Evolutionary conservation across 2,888 invertebrate species (phyloP).

Genomic region (Cartodere bifasciata): DNA sequence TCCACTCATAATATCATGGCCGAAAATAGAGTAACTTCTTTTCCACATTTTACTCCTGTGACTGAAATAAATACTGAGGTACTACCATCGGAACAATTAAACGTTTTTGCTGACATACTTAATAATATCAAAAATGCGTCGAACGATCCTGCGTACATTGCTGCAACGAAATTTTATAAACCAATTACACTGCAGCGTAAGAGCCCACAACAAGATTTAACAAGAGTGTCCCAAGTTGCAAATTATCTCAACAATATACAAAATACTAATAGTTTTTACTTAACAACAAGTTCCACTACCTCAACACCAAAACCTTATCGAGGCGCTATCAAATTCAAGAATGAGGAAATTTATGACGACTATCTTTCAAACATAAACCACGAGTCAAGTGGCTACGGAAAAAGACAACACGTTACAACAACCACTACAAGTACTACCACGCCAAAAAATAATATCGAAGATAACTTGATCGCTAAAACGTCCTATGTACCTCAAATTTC

Average conservation of each 20-base stretch:
- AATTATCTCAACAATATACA: conserved; percentile 2
- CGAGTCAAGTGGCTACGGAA: conserved; percentile 5
- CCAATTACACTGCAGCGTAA: too few relatives aligned
- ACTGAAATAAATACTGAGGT: too few relatives aligned
- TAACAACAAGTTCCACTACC: conserved; percentile 9
- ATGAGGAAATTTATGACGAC: conserved; percentile 10
- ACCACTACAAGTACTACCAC: neutral
- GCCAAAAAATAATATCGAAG: neutral
- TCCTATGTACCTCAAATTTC: too few relatives aligned
- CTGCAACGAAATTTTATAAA: too few relatives aligned
- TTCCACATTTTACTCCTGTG: too few relatives aligned
- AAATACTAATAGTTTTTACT: conserved; percentile 10
- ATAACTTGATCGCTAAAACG: neutral
- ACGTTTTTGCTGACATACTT: conserved; percentile 38
- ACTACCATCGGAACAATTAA: conserved; percentile 33
- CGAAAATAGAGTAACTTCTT: too few relatives aligned
- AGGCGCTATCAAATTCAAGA: conserved; percentile 8
- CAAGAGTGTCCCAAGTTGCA: conserved; percentile 1
- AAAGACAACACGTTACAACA: conserved; percentile 5
- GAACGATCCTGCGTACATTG: conserved; percentile 11
- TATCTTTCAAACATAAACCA: conserved; percentile 1
- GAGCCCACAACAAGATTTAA: too few relatives aligned
- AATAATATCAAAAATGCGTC: conserved; percentile 35
- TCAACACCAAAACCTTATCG: conserved; percentile 14
- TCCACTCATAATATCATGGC: too few relatives aligned